These are phyloP conservation scores for Orchestes rusci DNA, from an alignment of 2,888 invertebrate genomes.

Conservation along the genomic window DNA sequence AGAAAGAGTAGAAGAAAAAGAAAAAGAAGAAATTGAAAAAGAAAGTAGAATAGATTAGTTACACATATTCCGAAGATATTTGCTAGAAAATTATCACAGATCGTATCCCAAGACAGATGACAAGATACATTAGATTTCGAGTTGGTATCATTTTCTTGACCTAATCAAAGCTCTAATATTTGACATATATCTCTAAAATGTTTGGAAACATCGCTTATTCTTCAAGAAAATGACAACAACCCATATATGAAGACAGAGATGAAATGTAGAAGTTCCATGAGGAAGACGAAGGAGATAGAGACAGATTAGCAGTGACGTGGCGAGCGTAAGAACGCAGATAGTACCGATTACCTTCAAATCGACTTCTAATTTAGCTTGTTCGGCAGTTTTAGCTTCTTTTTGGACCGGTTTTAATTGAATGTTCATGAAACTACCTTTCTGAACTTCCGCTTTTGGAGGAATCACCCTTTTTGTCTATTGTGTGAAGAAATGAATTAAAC, in stretches of 20 bases:
- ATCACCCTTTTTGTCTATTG: conserved; percentile 43
- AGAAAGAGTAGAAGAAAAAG: conserved; percentile 8
- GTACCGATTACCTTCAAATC: conserved; percentile 41
- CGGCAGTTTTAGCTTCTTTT: conserved; percentile 40
- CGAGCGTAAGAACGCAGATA: no score
- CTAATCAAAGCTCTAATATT: no score
- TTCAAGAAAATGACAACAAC: no score
- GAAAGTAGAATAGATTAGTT: conserved; percentile 3
- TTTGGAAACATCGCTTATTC: no score
- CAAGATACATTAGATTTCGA: no score
- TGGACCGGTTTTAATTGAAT: conserved; percentile 55
- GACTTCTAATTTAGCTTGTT: conserved; percentile 38
- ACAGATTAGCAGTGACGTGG: no score
- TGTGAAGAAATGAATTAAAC: not conserved
- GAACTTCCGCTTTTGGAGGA: conserved; percentile 45
- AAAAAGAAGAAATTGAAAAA: conserved; percentile 10
- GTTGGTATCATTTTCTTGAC: no score
- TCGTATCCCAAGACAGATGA: no score
- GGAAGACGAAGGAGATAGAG: no score
- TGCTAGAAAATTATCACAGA: not conserved
- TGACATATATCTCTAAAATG: no score
- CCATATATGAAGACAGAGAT: no score
- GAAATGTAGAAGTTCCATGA: no score
- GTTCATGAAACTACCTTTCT: conserved; percentile 51
- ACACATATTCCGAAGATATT: not conserved